These are phyloP conservation scores for Drosophila repletoides DNA, from an alignment of 1,140 invertebrate species.

Conservation along the genomic window DNA sequence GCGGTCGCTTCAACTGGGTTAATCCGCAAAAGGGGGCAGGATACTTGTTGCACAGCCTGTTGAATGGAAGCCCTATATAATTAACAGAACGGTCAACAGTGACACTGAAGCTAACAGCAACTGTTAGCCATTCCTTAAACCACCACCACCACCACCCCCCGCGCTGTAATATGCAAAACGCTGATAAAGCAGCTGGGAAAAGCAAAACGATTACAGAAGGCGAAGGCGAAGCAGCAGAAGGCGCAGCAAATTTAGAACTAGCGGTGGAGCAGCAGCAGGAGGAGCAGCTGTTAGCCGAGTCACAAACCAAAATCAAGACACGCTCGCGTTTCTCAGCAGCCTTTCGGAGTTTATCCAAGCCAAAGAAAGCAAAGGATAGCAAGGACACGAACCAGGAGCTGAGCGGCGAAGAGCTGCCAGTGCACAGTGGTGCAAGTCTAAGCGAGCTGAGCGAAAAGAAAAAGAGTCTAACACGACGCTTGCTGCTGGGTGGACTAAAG, in stretches of 20 bases:
- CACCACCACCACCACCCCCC: neutral
- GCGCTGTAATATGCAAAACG: constrained; percentile 68
- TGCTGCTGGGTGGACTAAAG: constrained; percentile 57
- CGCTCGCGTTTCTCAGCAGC: constrained; percentile 78
- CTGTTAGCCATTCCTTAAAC: neutral
- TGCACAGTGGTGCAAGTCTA: constrained; percentile 1
- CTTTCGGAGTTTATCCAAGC: constrained; percentile 68
- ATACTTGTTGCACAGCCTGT: neutral
- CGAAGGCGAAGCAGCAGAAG: neutral
- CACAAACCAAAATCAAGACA: constrained; percentile 48
- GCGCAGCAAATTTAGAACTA: neutral
- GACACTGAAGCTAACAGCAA: neutral
- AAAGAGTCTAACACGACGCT: constrained; percentile 64
- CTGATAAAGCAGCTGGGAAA: constrained; percentile 39
- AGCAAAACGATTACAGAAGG: constrained; percentile 25
- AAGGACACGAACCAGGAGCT: constrained; percentile 11
- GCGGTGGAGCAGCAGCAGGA: constrained; percentile 1
- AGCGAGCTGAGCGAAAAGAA: constrained; percentile 50
- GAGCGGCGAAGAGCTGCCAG: constrained; percentile 23
- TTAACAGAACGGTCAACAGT: neutral
- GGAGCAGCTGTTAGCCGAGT: constrained; percentile 14
- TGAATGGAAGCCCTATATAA: constrained; percentile 26
- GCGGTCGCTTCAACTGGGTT: constrained; percentile 39
- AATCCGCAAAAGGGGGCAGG: neutral
- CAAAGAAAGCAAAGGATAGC: constrained; percentile 36